Evolutionary conservation across 2,888 invertebrate species (phyloP).

Genomic region (Drosophila prostipennis): DNA sequence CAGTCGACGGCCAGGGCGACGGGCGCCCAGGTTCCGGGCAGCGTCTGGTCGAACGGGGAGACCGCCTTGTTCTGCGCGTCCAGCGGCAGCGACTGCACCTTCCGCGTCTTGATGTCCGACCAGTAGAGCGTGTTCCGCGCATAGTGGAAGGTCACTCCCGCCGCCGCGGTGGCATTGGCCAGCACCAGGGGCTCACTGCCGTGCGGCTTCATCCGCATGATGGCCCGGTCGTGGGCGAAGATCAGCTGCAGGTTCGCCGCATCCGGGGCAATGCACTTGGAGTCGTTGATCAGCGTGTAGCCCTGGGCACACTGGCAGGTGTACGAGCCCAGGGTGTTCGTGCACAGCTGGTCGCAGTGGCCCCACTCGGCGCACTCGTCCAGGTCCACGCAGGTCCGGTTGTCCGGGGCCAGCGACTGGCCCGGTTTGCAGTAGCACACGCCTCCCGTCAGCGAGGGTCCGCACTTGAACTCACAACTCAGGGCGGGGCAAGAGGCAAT

Average conservation of each 20-base stretch:
- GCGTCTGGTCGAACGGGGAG: constrained; percentile 87
- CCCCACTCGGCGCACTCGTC: constrained; percentile 97
- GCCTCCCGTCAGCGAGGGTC: constrained; percentile 94
- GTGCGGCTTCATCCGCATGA: constrained; percentile 89
- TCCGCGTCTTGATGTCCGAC: constrained; percentile 95
- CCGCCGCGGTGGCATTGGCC: constrained; percentile 93
- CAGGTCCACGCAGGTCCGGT: constrained; percentile 94
- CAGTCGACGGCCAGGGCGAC: constrained; percentile 97
- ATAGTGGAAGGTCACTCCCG: constrained; percentile 94
- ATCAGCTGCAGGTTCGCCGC: constrained; percentile 87
- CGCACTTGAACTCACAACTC: constrained; percentile 96
- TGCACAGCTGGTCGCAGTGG: constrained; percentile 97
- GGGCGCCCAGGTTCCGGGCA: constrained; percentile 95
- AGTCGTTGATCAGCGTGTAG: constrained; percentile 87
- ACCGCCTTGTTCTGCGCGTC: constrained; percentile 84
- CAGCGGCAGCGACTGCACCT: constrained; percentile 87
- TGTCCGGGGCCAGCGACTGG: constrained; percentile 91
- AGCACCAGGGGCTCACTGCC: constrained; percentile 87
- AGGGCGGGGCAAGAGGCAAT: constrained; percentile 92
- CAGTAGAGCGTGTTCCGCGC: constrained; percentile 91
- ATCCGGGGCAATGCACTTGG: constrained; percentile 88
- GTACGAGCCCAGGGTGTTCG: constrained; percentile 94
- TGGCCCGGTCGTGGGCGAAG: constrained; percentile 89
- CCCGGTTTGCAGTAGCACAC: constrained; percentile 95
- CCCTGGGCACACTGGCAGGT: constrained; percentile 93